A percentile compares a stretch with the other conserved stretches of the same genome.
Evolutionary conservation across 2,113 vertebrate genomes (phyloP).

Genomic region (Mastomys natalensis): DNA sequence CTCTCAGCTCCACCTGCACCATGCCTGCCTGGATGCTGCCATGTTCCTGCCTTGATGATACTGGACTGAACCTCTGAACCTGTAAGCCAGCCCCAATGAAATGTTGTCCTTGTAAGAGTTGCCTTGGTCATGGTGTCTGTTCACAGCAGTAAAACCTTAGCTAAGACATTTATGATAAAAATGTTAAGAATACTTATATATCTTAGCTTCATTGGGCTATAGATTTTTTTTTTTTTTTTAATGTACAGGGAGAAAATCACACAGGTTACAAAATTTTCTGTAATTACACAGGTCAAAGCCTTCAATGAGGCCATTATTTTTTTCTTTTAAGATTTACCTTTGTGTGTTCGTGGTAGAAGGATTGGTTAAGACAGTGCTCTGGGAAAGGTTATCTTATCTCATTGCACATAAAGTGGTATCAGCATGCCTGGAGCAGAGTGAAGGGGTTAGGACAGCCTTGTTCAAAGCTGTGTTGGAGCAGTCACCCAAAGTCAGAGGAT

Average conservation of each 20-base stretch:
- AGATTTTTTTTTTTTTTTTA: constrained; percentile 40
- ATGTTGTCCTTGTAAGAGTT: too few relatives aligned
- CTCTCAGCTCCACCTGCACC: too few relatives aligned
- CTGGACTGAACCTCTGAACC: too few relatives aligned
- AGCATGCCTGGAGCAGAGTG: not conserved
- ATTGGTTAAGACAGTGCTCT: not conserved
- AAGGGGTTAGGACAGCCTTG: not conserved
- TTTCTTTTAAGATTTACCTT: constrained; percentile 15
- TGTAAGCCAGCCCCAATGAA: too few relatives aligned
- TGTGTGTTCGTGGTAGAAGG: not conserved
- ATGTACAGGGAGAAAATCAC: not conserved
- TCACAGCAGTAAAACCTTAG: too few relatives aligned
- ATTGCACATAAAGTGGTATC: not conserved
- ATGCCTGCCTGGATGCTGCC: too few relatives aligned
- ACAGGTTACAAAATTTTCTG: not conserved
- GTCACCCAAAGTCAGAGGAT: not conserved
- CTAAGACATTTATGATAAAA: not conserved
- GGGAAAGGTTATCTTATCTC: not conserved
- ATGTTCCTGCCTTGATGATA: too few relatives aligned
- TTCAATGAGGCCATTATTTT: not conserved
- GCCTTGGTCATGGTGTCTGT: too few relatives aligned
- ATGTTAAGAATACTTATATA: not conserved
- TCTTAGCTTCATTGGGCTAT: not conserved
- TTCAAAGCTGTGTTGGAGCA: not conserved
- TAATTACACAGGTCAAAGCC: constrained; percentile 13